phyloP scores from a whole-genome alignment of 2,888 invertebrate species.

The Troides aeacus region DNA sequence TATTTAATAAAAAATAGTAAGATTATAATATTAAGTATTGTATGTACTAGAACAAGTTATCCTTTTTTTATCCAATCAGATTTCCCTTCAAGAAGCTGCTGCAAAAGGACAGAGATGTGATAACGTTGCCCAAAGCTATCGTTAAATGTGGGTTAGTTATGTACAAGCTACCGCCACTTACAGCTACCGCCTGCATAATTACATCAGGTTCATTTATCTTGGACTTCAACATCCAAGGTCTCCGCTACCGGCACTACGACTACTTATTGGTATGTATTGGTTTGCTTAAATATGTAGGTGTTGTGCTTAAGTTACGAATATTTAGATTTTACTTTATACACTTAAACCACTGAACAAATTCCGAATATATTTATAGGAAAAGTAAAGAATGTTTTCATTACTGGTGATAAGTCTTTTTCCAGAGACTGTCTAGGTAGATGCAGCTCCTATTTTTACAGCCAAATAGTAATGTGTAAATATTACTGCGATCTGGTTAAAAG shows the following conservation, averaged over 20 bases:
- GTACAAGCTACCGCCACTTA: slow-evolving; percentile 72
- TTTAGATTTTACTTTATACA: too few species aligned
- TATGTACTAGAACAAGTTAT: too few species aligned
- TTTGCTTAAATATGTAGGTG: background rate
- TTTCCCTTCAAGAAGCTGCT: slow-evolving; percentile 70
- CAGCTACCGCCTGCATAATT: slow-evolving; percentile 68
- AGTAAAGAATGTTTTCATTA: too few species aligned
- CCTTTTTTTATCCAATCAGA: slow-evolving; percentile 38
- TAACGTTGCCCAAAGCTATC: slow-evolving; percentile 64
- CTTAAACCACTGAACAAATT: too few species aligned
- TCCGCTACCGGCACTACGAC: slow-evolving; percentile 69
- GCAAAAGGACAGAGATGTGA: slow-evolving; percentile 60
- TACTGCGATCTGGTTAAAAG: too few species aligned
- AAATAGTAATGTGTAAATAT: too few species aligned
- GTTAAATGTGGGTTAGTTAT: slow-evolving; percentile 72
- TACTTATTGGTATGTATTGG: slow-evolving; percentile 55
- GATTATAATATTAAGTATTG: too few species aligned
- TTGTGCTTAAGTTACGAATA: too few species aligned
- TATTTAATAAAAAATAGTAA: background rate
- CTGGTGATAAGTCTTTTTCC: too few species aligned
- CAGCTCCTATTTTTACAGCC: too few species aligned
- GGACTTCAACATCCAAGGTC: slow-evolving; percentile 72
- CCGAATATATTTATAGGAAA: too few species aligned
- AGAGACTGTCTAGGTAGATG: too few species aligned
- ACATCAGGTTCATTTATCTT: slow-evolving; percentile 72